These are phyloP conservation scores for Trichomalopsis sarcophagae DNA, from an alignment of 1,140 invertebrate species.

Conservation along the genomic window DNA sequence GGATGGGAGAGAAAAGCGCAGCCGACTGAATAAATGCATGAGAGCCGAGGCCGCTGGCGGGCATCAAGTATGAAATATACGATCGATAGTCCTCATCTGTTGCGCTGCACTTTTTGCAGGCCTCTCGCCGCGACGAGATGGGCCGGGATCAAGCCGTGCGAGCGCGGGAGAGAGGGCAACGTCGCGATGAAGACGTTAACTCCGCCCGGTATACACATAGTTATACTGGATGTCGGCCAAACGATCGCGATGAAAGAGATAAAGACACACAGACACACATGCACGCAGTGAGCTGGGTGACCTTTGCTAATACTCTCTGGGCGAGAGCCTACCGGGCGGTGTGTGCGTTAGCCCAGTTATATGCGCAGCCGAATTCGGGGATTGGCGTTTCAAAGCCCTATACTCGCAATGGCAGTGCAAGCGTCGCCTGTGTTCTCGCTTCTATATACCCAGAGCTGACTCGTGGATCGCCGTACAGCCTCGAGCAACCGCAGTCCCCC, in stretches of 20 bases:
- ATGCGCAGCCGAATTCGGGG: background rate
- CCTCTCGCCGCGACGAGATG: background rate
- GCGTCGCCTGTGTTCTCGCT: background rate
- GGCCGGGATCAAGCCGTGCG: background rate
- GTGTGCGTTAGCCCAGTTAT: constrained; percentile 22
- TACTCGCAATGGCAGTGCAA: background rate
- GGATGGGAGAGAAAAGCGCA: background rate
- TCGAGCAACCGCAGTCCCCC: background rate
- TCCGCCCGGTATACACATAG: constrained; percentile 5
- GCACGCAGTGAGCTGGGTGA: background rate
- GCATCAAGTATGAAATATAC: constrained; percentile 30
- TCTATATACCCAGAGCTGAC: background rate
- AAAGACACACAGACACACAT: background rate
- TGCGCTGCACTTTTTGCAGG: constrained; percentile 56
- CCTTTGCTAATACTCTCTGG: background rate
- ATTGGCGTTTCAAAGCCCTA: constrained; percentile 23
- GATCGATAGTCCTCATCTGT: constrained; percentile 55
- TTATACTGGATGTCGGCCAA: constrained; percentile 66
- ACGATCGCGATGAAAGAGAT: constrained; percentile 47
- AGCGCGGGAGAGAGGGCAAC: background rate
- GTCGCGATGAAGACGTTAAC: constrained; percentile 60
- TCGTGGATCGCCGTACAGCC: constrained; percentile 29
- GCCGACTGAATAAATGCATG: constrained; percentile 40
- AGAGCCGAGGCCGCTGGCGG: background rate
- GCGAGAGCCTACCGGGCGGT: too few relatives aligned